A percentile compares a stretch with the other conserved stretches of the same genome.
These are phyloP conservation scores for Coranthus polyacanthus DNA, from an alignment of 2,797 vertebrate genomes.

Conservation along the genomic window DNA sequence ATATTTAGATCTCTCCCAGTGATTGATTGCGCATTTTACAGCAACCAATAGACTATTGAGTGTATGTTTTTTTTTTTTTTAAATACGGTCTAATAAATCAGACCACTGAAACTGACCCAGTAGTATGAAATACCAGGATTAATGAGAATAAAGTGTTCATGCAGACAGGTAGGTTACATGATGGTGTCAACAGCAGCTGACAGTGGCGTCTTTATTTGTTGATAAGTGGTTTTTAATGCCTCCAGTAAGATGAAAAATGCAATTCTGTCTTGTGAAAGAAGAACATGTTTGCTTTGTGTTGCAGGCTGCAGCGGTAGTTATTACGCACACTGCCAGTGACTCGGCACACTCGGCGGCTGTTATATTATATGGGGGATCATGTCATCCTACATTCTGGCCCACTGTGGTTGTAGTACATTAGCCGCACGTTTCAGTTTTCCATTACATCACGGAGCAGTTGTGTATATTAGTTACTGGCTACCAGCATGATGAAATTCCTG, in stretches of 20 bases:
- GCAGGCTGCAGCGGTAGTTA: constrained; percentile 5
- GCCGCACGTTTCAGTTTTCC: neutral
- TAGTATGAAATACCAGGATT: constrained; percentile 30
- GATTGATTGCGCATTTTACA: constrained; percentile 60
- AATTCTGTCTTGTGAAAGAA: constrained; percentile 10
- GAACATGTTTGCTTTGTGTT: constrained; percentile 20
- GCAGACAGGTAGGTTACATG: constrained; percentile 20
- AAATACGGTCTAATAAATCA: constrained; percentile 31
- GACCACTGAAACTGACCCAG: constrained; percentile 17
- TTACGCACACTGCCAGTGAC: constrained; percentile 12
- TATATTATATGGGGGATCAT: constrained; percentile 11
- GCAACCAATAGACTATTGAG: constrained; percentile 41
- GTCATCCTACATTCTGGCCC: neutral
- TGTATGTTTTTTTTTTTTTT: constrained; percentile 29
- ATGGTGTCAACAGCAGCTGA: constrained; percentile 17
- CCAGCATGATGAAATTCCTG: neutral
- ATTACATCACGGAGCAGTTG: neutral
- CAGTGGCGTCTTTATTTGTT: constrained; percentile 13
- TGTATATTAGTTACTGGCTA: neutral
- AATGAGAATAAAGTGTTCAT: constrained; percentile 9
- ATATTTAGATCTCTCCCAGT: constrained; percentile 48
- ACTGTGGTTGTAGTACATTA: neutral
- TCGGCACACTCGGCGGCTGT: neutral
- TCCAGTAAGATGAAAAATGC: constrained; percentile 13
- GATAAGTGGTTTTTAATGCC: constrained; percentile 22